A percentile compares a stretch with the other conserved stretches of the same genome.
Evolutionary conservation across 2,888 invertebrate species (phyloP).

Genomic region (Acanthosepion lycidas): DNA sequence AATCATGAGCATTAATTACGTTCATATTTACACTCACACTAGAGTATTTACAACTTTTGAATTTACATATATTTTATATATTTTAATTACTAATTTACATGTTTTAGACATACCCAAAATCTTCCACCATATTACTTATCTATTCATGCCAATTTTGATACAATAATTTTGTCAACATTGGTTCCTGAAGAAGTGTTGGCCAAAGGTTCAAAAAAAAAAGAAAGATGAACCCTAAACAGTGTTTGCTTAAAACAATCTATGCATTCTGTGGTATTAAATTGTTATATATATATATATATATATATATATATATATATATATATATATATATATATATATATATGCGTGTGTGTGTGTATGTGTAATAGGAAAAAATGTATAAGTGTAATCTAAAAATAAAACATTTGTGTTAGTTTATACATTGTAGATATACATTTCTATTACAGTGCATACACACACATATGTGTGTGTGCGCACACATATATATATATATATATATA

Average conservation of each 20-base stretch:
- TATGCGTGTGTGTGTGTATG: background rate
- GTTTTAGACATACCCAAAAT: too few species aligned
- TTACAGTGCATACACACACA: background rate
- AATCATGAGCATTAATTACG: too few species aligned
- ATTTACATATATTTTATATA: too few species aligned
- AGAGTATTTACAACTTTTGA: too few species aligned
- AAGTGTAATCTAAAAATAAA: background rate
- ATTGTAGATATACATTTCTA: background rate
- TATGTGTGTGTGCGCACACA: background rate
- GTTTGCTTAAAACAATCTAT: too few species aligned
- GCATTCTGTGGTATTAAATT: background rate
- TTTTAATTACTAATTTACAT: too few species aligned
- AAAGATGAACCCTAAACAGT: too few species aligned
- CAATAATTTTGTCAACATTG: too few species aligned
- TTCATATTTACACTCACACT: too few species aligned
- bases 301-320: background rate
- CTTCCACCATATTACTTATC: too few species aligned
- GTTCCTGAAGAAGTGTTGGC: background rate
- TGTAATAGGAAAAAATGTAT: background rate
- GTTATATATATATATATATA: background rate
- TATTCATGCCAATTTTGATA: too few species aligned
- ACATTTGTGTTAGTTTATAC: background rate
- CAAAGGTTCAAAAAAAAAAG: too few species aligned
- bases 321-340: background rate
- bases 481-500: background rate